Evolutionary conservation across 1,140 invertebrate genomes (phyloP).

Genomic region (Acyrthosiphon pisum): DNA sequence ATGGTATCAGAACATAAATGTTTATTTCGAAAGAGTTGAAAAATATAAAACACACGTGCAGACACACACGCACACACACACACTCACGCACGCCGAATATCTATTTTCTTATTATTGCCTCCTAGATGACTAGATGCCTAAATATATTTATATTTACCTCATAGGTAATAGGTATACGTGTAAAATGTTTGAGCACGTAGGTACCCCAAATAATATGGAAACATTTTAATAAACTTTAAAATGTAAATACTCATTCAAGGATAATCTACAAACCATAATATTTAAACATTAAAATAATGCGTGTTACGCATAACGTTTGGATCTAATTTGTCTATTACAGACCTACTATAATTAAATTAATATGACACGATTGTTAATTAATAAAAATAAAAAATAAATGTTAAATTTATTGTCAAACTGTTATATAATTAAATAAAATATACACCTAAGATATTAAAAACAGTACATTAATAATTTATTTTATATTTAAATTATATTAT

Average conservation of each 20-base stretch:
- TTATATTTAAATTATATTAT: background rate
- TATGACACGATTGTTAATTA: background rate
- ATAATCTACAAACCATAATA: background rate
- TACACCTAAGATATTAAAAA: too few relatives aligned
- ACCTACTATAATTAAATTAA: background rate
- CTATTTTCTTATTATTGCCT: background rate
- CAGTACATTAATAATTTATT: background rate
- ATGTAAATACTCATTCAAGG: background rate
- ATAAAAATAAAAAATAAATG: background rate
- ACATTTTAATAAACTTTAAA: background rate
- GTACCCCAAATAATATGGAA: too few relatives aligned
- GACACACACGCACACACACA: too few relatives aligned
- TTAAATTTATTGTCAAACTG: background rate
- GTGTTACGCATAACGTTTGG: background rate
- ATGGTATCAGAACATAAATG: background rate
- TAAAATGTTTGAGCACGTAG: background rate
- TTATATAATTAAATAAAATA: background rate
- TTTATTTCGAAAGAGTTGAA: slow-evolving; percentile 19
- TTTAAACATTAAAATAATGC: background rate
- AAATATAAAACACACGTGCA: background rate
- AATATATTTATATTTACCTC: background rate
- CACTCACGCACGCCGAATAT: background rate
- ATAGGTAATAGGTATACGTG: background rate
- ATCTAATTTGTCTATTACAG: background rate
- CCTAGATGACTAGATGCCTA: background rate